Percentiles rank a stretch among this genome's conserved stretches.
phyloP scores from a whole-genome alignment of 2,888 invertebrate genomes.

The Hyposoter didymator region DNA sequence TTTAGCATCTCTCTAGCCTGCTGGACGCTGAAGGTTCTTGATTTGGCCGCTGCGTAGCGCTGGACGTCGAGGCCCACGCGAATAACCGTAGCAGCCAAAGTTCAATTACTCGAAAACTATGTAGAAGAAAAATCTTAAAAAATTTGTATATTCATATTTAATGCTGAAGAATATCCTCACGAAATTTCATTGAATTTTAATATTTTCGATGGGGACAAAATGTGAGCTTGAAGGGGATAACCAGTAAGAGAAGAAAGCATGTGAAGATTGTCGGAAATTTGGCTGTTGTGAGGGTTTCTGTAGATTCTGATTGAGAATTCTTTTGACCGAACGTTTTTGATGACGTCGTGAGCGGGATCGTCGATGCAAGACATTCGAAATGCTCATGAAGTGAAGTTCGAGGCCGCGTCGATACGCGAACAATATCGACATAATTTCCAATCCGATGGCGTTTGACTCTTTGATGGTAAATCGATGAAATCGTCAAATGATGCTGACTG shows the following conservation, averaged over 20 bases:
- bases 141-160: too few species aligned
- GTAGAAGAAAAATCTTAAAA: too few species aligned
- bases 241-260: too few species aligned
- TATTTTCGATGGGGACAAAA: too few species aligned
- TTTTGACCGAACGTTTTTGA: neutral
- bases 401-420: neutral
- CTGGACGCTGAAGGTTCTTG: neutral
- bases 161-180: too few species aligned
- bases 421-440: neutral
- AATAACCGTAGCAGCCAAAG: too few species aligned
- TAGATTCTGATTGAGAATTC: neutral
- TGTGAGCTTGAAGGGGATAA: too few species aligned
- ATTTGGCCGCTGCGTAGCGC: neutral
- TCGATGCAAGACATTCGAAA: neutral
- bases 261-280: too few species aligned
- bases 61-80: neutral
- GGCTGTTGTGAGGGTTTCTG: neutral
- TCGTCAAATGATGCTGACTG: constrained; percentile 16
- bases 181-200: too few species aligned
- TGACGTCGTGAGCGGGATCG: too few species aligned
- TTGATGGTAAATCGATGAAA: constrained; percentile 21
- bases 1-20: neutral
- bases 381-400: neutral
- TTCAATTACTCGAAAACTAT: too few species aligned
- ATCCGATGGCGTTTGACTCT: neutral